These are phyloP conservation scores for Philotrypesis tridentata DNA, from an alignment of 1,140 invertebrate species.

Conservation along the genomic window DNA sequence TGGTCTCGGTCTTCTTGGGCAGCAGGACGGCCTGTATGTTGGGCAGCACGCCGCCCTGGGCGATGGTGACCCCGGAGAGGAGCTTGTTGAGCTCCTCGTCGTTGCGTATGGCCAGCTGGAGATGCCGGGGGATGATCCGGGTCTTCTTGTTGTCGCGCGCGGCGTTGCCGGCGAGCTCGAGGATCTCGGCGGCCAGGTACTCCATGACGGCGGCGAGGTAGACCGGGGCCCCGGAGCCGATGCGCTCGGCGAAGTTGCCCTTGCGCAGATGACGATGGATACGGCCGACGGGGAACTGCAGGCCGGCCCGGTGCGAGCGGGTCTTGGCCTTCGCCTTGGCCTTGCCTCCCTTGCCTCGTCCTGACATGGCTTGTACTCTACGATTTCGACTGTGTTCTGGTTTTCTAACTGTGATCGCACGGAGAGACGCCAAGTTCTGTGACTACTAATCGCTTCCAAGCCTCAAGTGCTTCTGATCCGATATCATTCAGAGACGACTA, in stretches of 20 bases:
- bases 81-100: constrained; percentile 77
- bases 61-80: too few species aligned
- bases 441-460: too few species aligned
- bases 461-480: too few species aligned
- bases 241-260: constrained; percentile 49
- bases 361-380: constrained; percentile 65
- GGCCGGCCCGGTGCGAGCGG: constrained; percentile 74
- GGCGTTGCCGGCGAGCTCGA: constrained; percentile 45
- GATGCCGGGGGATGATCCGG: constrained; percentile 85
- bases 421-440: too few species aligned
- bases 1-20: too few species aligned
- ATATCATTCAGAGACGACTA: too few species aligned
- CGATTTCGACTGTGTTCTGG: too few species aligned
- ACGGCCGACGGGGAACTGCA: too few species aligned
- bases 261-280: constrained; percentile 39
- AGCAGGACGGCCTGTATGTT: too few species aligned
- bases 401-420: too few species aligned
- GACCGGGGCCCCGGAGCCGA: constrained; percentile 76
- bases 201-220: constrained; percentile 74
- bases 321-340: constrained; percentile 58
- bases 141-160: constrained; percentile 44
- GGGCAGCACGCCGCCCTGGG: constrained; percentile 65
- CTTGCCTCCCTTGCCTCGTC: constrained; percentile 72
- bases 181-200: constrained; percentile 73
- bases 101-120: constrained; percentile 88